phyloP scores from a whole-genome alignment of 2,113 vertebrate species.

The Corapipo altera region DNA sequence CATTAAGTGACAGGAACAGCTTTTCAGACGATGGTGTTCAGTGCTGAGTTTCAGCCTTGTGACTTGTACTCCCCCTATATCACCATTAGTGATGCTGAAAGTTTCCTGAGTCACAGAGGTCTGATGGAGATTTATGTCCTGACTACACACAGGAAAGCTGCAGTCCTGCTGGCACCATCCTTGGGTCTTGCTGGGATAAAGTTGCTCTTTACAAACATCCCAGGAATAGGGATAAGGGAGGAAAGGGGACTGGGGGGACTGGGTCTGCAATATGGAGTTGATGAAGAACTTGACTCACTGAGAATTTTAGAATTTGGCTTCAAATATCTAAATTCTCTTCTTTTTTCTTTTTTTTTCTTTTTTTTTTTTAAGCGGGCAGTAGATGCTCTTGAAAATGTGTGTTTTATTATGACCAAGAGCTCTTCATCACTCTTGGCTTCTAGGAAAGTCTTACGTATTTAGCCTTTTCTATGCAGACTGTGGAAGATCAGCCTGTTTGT shows the following conservation, averaged over 20 bases:
- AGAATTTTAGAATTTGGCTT: not conserved
- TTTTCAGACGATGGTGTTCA: not conserved
- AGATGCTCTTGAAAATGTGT: not conserved
- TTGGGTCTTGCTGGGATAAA: not conserved
- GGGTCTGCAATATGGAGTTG: not conserved
- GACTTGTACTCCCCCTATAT: not conserved
- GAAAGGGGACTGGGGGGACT: rapidly evolving
- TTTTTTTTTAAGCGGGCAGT: not conserved
- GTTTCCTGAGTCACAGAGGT: not conserved
- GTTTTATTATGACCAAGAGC: not conserved
- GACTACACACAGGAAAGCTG: not conserved
- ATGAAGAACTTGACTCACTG: not conserved
- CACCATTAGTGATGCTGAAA: not conserved
- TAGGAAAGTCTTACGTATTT: not conserved
- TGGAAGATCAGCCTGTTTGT: slow-evolving; percentile 13
- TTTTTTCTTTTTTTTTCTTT: not conserved
- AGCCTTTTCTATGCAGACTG: slow-evolving; percentile 36
- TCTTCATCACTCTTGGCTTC: slow-evolving; percentile 19
- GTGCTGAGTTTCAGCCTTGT: not conserved
- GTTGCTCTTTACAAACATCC: not conserved
- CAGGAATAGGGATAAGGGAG: not conserved
- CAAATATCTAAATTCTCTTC: not conserved
- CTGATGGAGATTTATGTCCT: not conserved
- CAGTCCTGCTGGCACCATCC: not conserved
- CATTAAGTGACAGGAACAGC: not conserved